Percentiles rank a stretch among this genome's conserved stretches.
Evolutionary conservation across 2,113 vertebrate genomes (phyloP).

Genomic region (Stictonetta naevosa): DNA sequence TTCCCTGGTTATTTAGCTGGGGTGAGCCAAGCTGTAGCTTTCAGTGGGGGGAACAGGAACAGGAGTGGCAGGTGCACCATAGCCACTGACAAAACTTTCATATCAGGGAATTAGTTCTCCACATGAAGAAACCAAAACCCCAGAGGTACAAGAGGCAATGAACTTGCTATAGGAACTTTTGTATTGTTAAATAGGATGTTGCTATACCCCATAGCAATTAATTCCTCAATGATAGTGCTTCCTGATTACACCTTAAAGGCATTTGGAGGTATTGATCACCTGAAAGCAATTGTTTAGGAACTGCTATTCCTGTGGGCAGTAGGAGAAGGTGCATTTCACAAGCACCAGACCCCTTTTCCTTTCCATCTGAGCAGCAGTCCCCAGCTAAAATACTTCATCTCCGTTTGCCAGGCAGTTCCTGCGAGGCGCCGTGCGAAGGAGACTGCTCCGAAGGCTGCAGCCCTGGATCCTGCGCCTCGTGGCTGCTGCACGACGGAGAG

Average conservation of each 20-base stretch:
- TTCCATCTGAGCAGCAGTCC: fast-evolving
- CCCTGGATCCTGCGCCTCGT: not conserved
- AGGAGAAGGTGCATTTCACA: not conserved
- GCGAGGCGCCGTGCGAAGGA: fast-evolving
- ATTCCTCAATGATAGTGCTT: not conserved
- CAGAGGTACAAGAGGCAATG: not conserved
- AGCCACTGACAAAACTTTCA: not conserved
- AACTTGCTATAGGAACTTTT: not conserved
- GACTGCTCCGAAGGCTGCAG: not conserved
- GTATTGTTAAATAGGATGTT: fast-evolving
- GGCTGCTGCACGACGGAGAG: not conserved
- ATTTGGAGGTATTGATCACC: not conserved
- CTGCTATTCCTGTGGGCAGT: fast-evolving
- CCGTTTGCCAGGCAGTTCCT: not conserved
- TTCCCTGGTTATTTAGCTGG: fast-evolving
- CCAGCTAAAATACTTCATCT: fast-evolving
- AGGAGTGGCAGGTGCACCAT: not conserved
- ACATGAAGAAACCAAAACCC: not conserved
- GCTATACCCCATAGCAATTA: fast-evolving
- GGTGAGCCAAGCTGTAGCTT: not conserved
- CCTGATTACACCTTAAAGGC: not conserved
- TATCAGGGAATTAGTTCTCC: not conserved
- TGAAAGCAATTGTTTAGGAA: not conserved
- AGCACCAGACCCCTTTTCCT: fast-evolving
- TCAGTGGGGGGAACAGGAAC: not conserved